phyloP scores from a whole-genome alignment of 2,888 invertebrate genomes.

The Rotaria socialis region DNA sequence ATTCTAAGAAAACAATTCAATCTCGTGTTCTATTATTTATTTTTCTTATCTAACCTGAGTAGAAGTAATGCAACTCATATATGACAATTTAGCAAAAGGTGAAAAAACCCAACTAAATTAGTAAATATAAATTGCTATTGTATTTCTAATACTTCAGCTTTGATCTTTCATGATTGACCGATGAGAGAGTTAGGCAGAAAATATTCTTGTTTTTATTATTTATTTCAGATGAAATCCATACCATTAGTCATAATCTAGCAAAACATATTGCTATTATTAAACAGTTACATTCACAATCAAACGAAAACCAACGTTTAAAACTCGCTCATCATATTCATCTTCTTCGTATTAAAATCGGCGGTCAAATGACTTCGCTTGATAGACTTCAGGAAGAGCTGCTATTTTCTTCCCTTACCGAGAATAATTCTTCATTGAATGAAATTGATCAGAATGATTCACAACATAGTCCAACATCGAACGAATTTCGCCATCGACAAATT shows the following conservation, averaged over 20 bases:
- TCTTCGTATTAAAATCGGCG: neutral
- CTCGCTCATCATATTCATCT: neutral
- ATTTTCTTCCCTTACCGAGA: neutral
- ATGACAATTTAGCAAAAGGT: no score
- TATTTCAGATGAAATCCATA: neutral
- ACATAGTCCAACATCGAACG: neutral
- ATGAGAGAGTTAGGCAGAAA: no score
- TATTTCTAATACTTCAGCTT: no score
- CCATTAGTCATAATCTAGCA: neutral
- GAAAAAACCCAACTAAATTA: no score
- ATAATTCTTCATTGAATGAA: neutral
- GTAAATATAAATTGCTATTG: no score
- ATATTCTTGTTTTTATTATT: neutral
- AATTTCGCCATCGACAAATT: neutral
- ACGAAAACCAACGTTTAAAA: neutral
- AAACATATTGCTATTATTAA: neutral
- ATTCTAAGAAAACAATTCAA: no score
- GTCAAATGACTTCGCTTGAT: neutral
- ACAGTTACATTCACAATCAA: neutral
- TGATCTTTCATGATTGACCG: no score
- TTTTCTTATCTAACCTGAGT: no score
- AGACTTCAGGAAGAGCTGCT: neutral
- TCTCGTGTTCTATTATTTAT: no score
- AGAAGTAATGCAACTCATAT: no score
- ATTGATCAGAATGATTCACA: neutral